These are phyloP conservation scores for Schlechtendalia chinensis DNA, from an alignment of 1,140 invertebrate species.

Conservation along the genomic window DNA sequence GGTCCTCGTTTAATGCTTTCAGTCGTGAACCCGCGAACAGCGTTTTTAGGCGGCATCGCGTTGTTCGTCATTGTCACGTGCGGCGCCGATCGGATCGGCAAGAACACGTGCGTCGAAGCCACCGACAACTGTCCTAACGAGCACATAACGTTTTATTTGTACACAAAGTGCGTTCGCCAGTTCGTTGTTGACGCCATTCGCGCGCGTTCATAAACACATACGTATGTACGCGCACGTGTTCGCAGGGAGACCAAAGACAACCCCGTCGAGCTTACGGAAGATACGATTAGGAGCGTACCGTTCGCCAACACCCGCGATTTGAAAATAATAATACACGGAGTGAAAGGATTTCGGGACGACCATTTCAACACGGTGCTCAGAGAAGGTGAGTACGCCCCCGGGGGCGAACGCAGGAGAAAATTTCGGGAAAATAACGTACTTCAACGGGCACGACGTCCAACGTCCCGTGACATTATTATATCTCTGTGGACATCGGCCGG, in stretches of 20 bases:
- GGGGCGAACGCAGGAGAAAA: too few relatives aligned
- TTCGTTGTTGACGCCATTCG: not conserved
- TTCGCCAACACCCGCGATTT: not conserved
- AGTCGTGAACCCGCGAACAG: not conserved
- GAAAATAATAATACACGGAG: conserved; percentile 3
- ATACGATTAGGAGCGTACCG: not conserved
- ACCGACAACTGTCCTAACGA: conserved; percentile 4
- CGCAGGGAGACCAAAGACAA: not conserved
- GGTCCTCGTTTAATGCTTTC: too few relatives aligned
- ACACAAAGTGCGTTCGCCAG: conserved; percentile 9
- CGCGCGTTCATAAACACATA: not conserved
- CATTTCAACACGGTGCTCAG: not conserved
- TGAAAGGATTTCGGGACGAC: not conserved
- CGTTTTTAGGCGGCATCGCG: not conserved
- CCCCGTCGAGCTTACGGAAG: not conserved
- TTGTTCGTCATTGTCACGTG: not conserved
- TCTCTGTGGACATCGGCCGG: too few relatives aligned
- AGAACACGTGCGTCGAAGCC: not conserved
- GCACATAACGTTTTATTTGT: not conserved
- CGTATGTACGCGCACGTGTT: not conserved
- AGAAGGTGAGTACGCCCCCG: not conserved
- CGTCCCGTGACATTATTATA: too few relatives aligned
- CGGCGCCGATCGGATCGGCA: too few relatives aligned
- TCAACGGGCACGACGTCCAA: too few relatives aligned
- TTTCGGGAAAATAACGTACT: too few relatives aligned